Evolutionary conservation across 2,888 invertebrate genomes (phyloP).

Genomic region (Allophyes oxyacanthae): DNA sequence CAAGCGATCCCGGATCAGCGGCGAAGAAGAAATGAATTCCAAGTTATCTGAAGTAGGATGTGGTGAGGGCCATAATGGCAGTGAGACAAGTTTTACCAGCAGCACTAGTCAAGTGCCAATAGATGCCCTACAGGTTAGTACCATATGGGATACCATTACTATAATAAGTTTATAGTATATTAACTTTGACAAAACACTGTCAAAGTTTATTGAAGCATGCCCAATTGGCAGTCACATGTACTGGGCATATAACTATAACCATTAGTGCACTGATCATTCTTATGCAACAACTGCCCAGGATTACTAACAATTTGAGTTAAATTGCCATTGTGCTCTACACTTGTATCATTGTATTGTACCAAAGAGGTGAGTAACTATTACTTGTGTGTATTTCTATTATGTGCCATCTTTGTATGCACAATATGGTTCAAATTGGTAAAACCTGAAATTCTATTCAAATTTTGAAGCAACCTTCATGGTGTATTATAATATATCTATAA

Average conservation of each 20-base stretch:
- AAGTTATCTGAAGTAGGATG: conserved; percentile 68
- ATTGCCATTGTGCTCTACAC: conserved; percentile 25
- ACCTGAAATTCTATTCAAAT: conserved; percentile 13
- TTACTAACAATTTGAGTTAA: conserved; percentile 14
- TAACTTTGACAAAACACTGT: no score
- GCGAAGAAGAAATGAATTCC: conserved; percentile 78
- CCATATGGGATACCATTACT: not conserved
- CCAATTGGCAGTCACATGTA: not conserved
- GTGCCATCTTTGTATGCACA: conserved; percentile 2
- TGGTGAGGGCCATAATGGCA: conserved; percentile 75
- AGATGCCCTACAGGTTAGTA: conserved; percentile 69
- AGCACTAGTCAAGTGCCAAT: conserved; percentile 62
- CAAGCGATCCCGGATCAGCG: conserved; percentile 73
- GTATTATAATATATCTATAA: conserved; percentile 2
- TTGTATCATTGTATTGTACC: conserved; percentile 18
- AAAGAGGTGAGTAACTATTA: conserved; percentile 12
- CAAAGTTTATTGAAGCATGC: no score
- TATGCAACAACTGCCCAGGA: conserved; percentile 2
- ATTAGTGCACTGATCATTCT: not conserved
- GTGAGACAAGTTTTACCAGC: conserved; percentile 71
- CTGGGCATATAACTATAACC: not conserved
- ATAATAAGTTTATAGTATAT: no score
- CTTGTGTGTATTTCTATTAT: conserved; percentile 10
- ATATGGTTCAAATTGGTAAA: conserved; percentile 35
- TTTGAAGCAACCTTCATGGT: conserved; percentile 34